Conservation (phyloP, 2,113 vertebrate genomes). For the Tachycineta bicolor region DNA sequence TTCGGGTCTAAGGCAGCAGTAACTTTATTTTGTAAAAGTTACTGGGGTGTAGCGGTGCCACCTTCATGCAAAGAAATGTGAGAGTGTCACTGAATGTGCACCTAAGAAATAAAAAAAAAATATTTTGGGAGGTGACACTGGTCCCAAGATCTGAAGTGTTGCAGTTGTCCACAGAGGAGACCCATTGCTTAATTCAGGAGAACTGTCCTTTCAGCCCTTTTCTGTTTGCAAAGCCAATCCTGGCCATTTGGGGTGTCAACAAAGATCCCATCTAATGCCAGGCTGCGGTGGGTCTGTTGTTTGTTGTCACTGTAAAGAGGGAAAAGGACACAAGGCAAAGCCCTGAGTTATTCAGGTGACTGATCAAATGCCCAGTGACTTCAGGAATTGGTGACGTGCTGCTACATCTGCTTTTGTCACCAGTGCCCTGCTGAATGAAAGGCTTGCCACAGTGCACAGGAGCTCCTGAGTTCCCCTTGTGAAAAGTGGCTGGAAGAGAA, state of each 20-base stretch:
- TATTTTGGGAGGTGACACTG: neutral
- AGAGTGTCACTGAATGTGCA: neutral
- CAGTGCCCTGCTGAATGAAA: neutral
- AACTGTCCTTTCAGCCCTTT: neutral
- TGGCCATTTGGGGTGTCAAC: neutral
- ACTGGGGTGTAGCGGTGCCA: neutral
- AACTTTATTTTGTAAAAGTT: neutral
- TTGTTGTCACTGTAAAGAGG: neutral
- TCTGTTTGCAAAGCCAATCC: neutral
- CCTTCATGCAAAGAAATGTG: neutral
- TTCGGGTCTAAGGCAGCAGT: neutral
- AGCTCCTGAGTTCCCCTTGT: neutral
- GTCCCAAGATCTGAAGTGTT: neutral
- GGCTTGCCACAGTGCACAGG: rapidly evolving
- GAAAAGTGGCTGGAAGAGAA: neutral
- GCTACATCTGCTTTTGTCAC: neutral
- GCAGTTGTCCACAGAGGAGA: neutral
- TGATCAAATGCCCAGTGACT: neutral
- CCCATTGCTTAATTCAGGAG: neutral
- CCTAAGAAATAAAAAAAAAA: neutral
- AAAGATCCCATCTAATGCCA: neutral
- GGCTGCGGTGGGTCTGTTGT: neutral
- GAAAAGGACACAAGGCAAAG: neutral
- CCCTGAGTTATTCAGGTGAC: neutral
- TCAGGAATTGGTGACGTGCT: neutral